Evolutionary conservation across 2,888 invertebrate species (phyloP), one percentile per base, ranked within the genome.

Genomic region (Caenorhabditis panamensis): DNA sequence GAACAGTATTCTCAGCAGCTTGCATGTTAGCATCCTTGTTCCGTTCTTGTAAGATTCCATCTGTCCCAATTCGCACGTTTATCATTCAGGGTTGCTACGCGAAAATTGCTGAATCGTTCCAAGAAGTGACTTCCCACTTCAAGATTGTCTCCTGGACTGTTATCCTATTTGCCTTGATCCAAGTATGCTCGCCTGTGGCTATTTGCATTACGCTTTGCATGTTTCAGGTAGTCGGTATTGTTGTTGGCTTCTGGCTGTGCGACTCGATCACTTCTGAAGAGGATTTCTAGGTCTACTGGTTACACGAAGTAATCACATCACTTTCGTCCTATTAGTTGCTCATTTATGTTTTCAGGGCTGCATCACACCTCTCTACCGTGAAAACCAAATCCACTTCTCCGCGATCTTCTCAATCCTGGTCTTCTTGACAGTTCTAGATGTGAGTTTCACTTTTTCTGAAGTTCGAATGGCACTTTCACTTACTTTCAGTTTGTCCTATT

Each of bases 221-320:
- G 73, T 77, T 77, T 64, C 79, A 89, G 89, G 86, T 88, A 53
- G 87, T 89, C 76, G 90, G 90, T 71, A 89, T 90, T 53, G 84
- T 89, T 47, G 89, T 90, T 56, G 90, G 89, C 62, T 90, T 90
- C 73, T 90, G 89, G 85, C 79, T 90, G 18, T 90, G 90, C 84
- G 88, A 90, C 72, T 87, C 89, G 18, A 90, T 90, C 67, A 86
- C 84, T 31, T 75, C 86, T n/a, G 88, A 84, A 47, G 89, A 88
- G 64, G 89, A 89, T 24, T 63, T 81, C 36, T 88, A n/a, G 77
- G 64, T 80, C 51, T 71, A 9, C 24, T 26, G 44, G 6, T 11
- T 8, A 44, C 44, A 44, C 44, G 9, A n/a, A 4, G 18, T 53
- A 8, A 53, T 22, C 75, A 69, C 59, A 82, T n/a, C n/a, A n/a